These are phyloP conservation scores for Coracias cyanogaster DNA, from an alignment of 2,797 vertebrate genomes.

Conservation along the genomic window DNA sequence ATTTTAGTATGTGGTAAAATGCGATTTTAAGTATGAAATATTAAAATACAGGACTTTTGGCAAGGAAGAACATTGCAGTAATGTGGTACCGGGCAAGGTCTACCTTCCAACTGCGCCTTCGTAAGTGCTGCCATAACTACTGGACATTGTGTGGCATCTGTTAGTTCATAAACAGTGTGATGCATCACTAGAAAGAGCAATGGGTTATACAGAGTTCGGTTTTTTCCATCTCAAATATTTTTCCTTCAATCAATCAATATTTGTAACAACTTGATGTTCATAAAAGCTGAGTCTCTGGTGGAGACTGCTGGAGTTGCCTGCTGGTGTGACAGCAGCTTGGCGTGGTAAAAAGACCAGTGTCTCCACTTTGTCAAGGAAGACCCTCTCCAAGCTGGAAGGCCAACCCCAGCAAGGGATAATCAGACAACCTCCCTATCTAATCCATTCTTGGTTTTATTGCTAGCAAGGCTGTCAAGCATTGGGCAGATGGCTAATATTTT, in stretches of 20 bases:
- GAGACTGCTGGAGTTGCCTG: not conserved
- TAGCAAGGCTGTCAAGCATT: not conserved
- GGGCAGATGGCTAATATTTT: slow-evolving; percentile 67
- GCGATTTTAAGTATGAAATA: slow-evolving; percentile 34
- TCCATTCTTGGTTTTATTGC: not conserved
- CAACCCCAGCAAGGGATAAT: not conserved
- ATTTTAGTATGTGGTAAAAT: slow-evolving; percentile 51
- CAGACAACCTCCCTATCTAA: not conserved
- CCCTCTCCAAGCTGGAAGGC: not conserved
- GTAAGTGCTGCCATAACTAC: not conserved
- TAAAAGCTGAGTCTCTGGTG: not conserved
- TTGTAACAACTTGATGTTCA: not conserved
- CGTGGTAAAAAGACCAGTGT: accelerated
- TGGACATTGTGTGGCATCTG: not conserved
- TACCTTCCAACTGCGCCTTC: slow-evolving; percentile 2
- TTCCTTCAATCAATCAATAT: not conserved
- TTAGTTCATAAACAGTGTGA: not conserved
- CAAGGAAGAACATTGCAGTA: slow-evolving; percentile 3
- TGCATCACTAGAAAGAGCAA: not conserved
- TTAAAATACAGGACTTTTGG: slow-evolving; percentile 37
- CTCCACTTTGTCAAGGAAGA: not conserved
- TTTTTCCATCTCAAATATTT: not conserved
- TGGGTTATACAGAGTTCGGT: not conserved
- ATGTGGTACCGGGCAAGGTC: not conserved
- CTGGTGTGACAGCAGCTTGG: not conserved